Percentiles rank a stretch among this genome's conserved stretches.
phyloP scores from a whole-genome alignment of 2,888 invertebrate genomes.

The Heliconius charithonia region DNA sequence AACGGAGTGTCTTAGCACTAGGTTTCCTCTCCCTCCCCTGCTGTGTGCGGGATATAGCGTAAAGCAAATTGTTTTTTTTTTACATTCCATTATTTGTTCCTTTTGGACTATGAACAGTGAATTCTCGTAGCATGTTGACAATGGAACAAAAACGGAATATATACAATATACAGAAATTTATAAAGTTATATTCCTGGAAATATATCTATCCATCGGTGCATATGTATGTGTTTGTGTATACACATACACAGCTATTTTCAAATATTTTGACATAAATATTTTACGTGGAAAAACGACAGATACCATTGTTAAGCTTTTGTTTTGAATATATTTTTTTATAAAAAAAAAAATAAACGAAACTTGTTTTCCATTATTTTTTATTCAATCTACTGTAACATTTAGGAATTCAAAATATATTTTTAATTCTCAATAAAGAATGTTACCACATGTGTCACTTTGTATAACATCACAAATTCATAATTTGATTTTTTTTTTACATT shows the following conservation, averaged over 20 bases:
- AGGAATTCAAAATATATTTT: background rate
- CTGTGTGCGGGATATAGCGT: no score
- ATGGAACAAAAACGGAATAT: background rate
- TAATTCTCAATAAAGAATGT: background rate
- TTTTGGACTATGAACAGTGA: background rate
- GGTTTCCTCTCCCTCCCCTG: no score
- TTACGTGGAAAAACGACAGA: background rate
- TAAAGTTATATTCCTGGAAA: background rate
- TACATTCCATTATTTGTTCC: background rate
- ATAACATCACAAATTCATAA: background rate
- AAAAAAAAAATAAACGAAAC: background rate
- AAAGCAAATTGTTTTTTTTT: no score
- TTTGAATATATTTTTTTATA: background rate
- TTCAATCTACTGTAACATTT: slow-evolving; percentile 5
- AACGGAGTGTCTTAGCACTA: no score
- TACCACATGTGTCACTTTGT: background rate
- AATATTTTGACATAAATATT: background rate
- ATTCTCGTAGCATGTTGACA: background rate
- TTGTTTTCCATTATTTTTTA: background rate
- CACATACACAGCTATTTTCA: background rate
- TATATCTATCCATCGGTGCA: background rate
- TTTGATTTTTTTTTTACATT: no score
- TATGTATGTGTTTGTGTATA: background rate
- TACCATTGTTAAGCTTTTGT: background rate
- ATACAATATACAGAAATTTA: background rate